Evolutionary conservation across 2,888 invertebrate genomes (phyloP).

Genomic region (Diplazon laetatorius): DNA sequence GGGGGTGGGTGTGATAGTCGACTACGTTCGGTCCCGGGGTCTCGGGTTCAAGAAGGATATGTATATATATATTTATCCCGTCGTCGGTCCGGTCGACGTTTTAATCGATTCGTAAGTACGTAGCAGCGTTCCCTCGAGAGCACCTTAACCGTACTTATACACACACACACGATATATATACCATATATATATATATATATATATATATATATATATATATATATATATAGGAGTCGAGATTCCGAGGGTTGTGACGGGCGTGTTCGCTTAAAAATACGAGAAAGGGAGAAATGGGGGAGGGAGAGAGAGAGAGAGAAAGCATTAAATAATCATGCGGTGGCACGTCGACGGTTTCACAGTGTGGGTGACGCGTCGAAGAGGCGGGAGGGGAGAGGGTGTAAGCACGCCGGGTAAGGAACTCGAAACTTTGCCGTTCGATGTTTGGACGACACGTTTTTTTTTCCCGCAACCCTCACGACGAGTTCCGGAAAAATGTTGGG

Average conservation of each 20-base stretch:
- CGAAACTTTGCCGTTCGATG: slow-evolving; percentile 60
- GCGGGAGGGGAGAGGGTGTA: slow-evolving; percentile 13
- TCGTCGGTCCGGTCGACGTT: slow-evolving; percentile 66
- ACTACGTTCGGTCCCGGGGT: slow-evolving; percentile 18
- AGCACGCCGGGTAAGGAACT: slow-evolving; percentile 35
- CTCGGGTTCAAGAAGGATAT: slow-evolving; percentile 70
- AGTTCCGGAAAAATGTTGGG: slow-evolving; percentile 12
- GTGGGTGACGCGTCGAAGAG: slow-evolving; percentile 10
- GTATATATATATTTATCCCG: slow-evolving; percentile 75
- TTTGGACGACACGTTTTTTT: slow-evolving; percentile 64
- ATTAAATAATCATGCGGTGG: slow-evolving; percentile 61
- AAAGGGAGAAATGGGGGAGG: slow-evolving; percentile 28
- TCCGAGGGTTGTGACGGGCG: slow-evolving; percentile 7
- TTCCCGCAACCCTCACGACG: slow-evolving; percentile 54
- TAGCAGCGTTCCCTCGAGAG: slow-evolving; percentile 17
- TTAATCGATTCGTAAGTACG: slow-evolving; percentile 75
- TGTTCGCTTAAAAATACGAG: slow-evolving; percentile 42
- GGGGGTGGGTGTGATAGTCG: slow-evolving; percentile 13
- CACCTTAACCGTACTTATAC: background rate
- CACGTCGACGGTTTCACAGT: slow-evolving; percentile 51
- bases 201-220: background rate
- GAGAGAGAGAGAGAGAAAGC: slow-evolving; percentile 26
- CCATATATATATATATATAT: too few species aligned
- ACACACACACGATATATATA: background rate
- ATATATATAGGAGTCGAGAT: slow-evolving; percentile 7